Evolutionary conservation across 2,888 invertebrate species (phyloP).

Genomic region (Heliconius sara): DNA sequence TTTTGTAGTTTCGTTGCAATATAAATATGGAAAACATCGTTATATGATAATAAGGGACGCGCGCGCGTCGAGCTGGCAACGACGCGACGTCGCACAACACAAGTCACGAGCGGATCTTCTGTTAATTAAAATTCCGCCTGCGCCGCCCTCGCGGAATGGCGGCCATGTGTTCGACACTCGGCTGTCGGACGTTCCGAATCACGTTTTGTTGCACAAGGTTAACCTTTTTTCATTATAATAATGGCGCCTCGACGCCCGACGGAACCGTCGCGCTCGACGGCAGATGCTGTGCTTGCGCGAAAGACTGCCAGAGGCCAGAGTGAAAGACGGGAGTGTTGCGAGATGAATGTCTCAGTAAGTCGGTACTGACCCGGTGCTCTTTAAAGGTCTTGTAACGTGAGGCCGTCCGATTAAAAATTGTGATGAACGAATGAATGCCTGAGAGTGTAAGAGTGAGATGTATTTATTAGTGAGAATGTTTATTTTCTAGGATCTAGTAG

Average conservation of each 20-base stretch:
- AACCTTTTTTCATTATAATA: conserved; percentile 69
- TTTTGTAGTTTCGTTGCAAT: conserved; percentile 57
- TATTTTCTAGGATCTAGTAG: conserved; percentile 77
- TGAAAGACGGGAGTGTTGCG: conserved; percentile 62
- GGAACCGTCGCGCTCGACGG: conserved; percentile 65
- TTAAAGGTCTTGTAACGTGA: conserved; percentile 76
- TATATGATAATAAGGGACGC: conserved; percentile 57
- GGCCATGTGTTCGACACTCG: conserved; percentile 77
- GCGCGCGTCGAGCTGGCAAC: conserved; percentile 72
- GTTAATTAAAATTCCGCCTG: conserved; percentile 85
- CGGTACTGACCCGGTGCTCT: conserved; percentile 81
- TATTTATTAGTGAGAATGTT: conserved; percentile 83
- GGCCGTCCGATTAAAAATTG: conserved; percentile 75
- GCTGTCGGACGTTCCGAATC: conserved; percentile 80
- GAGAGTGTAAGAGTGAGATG: conserved; percentile 65
- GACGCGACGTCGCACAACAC: conserved; percentile 66
- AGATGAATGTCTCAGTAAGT: conserved; percentile 62
- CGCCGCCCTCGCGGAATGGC: conserved; percentile 84
- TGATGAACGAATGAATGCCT: conserved; percentile 64
- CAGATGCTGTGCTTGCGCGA: conserved; percentile 64
- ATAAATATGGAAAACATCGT: conserved; percentile 58
- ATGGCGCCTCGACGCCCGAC: conserved; percentile 66
- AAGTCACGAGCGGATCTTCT: conserved; percentile 84
- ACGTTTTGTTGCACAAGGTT: conserved; percentile 82
- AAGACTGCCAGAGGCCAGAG: conserved; percentile 71